These are phyloP conservation scores for Dromas ardeola DNA, from an alignment of 2,113 vertebrate species.

Conservation along the genomic window DNA sequence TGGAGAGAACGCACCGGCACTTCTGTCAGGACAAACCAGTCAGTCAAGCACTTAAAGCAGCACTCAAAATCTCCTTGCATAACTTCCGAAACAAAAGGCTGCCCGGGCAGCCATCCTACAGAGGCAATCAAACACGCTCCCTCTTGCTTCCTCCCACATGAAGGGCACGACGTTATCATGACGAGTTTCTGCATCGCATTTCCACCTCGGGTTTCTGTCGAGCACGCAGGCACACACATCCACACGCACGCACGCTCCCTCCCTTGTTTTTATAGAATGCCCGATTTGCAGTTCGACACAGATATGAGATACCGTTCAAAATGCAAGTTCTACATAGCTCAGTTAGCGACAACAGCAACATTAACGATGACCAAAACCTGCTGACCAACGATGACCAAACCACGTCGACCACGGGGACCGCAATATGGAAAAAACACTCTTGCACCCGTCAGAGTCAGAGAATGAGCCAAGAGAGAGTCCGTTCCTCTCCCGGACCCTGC, in stretches of 20 bases:
- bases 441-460: background rate
- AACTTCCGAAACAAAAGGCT: background rate
- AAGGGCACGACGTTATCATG: background rate
- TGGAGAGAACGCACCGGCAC: background rate
- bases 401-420: fast-evolving
- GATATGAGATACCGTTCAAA: background rate
- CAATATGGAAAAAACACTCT: background rate
- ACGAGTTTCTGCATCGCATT: background rate
- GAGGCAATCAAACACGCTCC: background rate
- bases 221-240: fast-evolving
- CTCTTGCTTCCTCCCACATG: background rate
- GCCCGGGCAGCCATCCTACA: background rate
- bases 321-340: background rate
- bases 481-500: too few relatives aligned
- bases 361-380: background rate
- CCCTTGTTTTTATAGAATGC: too few relatives aligned
- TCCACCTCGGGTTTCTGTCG: background rate
- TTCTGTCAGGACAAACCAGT: background rate
- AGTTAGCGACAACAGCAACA: background rate
- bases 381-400: too few relatives aligned
- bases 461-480: background rate
- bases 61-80: background rate
- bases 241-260: background rate
- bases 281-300: background rate
- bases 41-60: background rate